Evolutionary conservation across 2,113 vertebrate genomes (phyloP).

Genomic region (Furnarius figulus): DNA sequence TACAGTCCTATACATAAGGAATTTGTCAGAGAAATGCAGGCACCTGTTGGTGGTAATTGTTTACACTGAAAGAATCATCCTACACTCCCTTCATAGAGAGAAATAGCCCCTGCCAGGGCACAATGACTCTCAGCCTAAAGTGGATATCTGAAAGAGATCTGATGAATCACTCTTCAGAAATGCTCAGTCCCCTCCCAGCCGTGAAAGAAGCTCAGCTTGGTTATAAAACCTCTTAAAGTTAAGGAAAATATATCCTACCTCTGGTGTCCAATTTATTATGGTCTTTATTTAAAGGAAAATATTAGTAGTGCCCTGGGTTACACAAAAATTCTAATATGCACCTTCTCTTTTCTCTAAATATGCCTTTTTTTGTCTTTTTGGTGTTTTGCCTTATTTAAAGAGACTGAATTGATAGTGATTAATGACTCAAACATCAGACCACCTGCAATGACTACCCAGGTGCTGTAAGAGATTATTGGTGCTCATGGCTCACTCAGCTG

Average conservation of each 20-base stretch:
- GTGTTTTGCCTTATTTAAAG: background rate
- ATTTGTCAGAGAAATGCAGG: background rate
- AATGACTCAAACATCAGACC: background rate
- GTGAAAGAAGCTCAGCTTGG: background rate
- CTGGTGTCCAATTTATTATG: background rate
- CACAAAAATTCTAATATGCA: background rate
- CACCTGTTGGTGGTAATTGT: background rate
- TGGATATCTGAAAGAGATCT: background rate
- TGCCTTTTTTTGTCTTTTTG: background rate
- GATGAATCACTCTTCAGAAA: background rate
- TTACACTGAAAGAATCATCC: background rate
- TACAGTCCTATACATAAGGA: rapidly evolving
- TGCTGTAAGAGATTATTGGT: background rate
- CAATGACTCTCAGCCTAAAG: background rate
- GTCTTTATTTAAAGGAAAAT: background rate
- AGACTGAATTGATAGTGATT: background rate
- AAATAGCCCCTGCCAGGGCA: background rate
- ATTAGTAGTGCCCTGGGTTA: background rate
- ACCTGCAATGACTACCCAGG: background rate
- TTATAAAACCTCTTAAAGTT: background rate
- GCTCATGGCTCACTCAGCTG: background rate
- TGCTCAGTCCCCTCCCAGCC: background rate
- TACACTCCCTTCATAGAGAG: background rate
- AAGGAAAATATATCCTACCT: background rate
- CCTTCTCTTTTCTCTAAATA: background rate